Percentiles rank a stretch among this genome's conserved stretches.
Conservation (phyloP, 2,888 invertebrate genomes). For the Dolichopus griseipennis region DNA sequence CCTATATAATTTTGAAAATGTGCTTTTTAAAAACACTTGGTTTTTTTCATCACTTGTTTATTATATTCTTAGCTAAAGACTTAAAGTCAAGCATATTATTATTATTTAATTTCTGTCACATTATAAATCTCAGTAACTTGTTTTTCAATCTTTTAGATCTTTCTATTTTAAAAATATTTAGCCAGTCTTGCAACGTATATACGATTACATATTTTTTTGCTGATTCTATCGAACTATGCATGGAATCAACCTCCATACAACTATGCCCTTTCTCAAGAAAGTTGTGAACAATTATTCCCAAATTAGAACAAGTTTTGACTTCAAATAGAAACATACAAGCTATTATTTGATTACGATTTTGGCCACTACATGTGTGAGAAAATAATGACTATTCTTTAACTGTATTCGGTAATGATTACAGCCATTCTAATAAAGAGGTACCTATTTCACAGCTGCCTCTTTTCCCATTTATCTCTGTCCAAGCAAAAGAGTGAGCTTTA, state of each 20-base stretch:
- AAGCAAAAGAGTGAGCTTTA: constrained; percentile 26
- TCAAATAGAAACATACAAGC: constrained; percentile 21
- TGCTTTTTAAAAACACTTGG: too few species aligned
- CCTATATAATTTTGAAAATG: too few species aligned
- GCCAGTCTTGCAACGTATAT: too few species aligned
- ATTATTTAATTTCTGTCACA: too few species aligned
- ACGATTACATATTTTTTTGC: constrained; percentile 5
- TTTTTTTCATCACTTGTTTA: too few species aligned
- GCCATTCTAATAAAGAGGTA: constrained; percentile 26
- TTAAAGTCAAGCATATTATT: too few species aligned
- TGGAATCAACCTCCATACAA: constrained; percentile 10
- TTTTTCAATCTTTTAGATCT: too few species aligned
- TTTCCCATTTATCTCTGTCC: constrained; percentile 21
- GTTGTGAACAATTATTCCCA: constrained; percentile 24
- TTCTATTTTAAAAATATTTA: too few species aligned
- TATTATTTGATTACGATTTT: constrained; percentile 25
- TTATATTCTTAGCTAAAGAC: too few species aligned
- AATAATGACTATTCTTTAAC: constrained; percentile 17
- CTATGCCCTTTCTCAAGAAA: constrained; percentile 23
- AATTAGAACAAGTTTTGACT: constrained; percentile 19
- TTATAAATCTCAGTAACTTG: too few species aligned
- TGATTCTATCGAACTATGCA: constrained; percentile 13
- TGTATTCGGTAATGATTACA: constrained; percentile 16
- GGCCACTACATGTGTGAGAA: constrained; percentile 25
- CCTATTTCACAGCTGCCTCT: constrained; percentile 20